These are phyloP conservation scores for Chionoecetes opilio DNA, from an alignment of 1,140 invertebrate genomes.

Conservation along the genomic window DNA sequence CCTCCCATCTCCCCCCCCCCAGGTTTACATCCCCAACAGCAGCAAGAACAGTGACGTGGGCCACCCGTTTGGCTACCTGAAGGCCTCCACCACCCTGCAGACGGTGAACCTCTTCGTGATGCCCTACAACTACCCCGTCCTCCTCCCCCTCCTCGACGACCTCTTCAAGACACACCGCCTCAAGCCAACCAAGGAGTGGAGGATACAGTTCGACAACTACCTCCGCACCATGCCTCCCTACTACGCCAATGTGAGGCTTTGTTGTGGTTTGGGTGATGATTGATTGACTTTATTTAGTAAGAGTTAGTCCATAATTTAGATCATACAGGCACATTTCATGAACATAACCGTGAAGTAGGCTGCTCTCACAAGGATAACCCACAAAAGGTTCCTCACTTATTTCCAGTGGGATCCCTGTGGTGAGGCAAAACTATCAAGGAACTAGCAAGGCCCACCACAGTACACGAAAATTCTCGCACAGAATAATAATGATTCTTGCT, in stretches of 20 bases:
- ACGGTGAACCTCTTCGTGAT: conserved; percentile 99
- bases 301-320: too few species aligned
- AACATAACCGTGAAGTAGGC: too few species aligned
- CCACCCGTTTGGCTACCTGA: conserved; percentile 99
- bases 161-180: conserved; percentile 94
- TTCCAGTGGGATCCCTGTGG: too few species aligned
- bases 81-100: conserved; percentile 96
- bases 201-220: conserved; percentile 96
- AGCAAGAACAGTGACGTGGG: conserved; percentile 94
- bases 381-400: too few species aligned
- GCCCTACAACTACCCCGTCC: conserved; percentile 99
- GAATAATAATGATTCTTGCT: too few species aligned
- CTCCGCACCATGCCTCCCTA: conserved; percentile 97
- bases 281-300: too few species aligned
- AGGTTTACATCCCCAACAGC: conserved; percentile 96
- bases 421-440: too few species aligned
- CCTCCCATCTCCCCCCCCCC: conserved; percentile 81
- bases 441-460: too few species aligned
- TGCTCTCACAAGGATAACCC: too few species aligned
- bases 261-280: too few species aligned
- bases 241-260: conserved; percentile 92
- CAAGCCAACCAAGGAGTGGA: conserved; percentile 95
- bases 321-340: too few species aligned
- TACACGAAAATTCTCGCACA: too few species aligned
- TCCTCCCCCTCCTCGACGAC: conserved; percentile 96